Evolutionary conservation across 2,113 vertebrate genomes (phyloP), one percentile per base, ranked within the genome.

Genomic region (Microcebus murinus): DNA sequence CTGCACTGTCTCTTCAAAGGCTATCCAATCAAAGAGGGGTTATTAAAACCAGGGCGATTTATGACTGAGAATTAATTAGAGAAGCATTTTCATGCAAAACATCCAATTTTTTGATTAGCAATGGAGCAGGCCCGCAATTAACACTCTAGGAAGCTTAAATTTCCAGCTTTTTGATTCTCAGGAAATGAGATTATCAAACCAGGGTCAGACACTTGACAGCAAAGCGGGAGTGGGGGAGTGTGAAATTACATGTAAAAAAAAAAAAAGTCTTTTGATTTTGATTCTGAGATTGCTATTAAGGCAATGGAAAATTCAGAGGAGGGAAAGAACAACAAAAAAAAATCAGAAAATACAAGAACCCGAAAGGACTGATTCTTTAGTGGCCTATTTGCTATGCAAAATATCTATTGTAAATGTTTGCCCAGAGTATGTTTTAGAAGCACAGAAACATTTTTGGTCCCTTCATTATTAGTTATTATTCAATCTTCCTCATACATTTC

Each of bases 21-120:
- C 98, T 98, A 98, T 98, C 98, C 98, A 99, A 98, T 99, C 98
- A 99, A 99, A 97, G 93, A 98, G 98, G 98, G 98, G 98, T 99
- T 99, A 98, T 99, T 99, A 99, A 98, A 99, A 99, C 98, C 97
- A 25, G 97, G 97, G 96, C 55, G 98, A 98, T 99, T 99, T 99
- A 99, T 99, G 98, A 93, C 98, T 99, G 98, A 98, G 99, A 99
- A 99, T 99, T 99, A 99, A 99, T 99, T 99, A 99, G 98, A 98
- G 98, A 98, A 89, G 97, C 98, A 99, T 99, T 99, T 99, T 99
- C 98, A 99, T 99, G 99, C 99, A 99, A 99, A 99, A 99, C 98
- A 98, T 99, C 98, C 98, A 98, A 99, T 99, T 99, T 99, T 99
- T 99, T 99, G 98, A 99, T 99, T 99, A 99, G 98, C 98, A 98